Percentiles rank a stretch among this genome's conserved stretches.
These are phyloP conservation scores for Eurytoma californica DNA, from an alignment of 2,888 invertebrate genomes.

Conservation along the genomic window DNA sequence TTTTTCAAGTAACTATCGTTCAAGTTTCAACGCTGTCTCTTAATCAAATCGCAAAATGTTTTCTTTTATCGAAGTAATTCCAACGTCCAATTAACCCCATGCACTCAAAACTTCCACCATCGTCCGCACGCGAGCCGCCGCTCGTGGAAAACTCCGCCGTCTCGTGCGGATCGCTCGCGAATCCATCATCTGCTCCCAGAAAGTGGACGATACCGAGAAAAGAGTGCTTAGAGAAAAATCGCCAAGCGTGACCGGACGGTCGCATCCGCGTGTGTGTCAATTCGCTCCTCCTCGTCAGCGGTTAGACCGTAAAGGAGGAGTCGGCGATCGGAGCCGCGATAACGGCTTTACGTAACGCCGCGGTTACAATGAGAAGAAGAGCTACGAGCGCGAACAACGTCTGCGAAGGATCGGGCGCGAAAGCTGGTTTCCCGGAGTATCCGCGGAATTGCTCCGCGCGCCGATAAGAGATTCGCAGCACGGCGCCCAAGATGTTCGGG, in stretches of 20 bases:
- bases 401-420: background rate
- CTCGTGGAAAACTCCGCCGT: too few species aligned
- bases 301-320: background rate
- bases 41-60: too few species aligned
- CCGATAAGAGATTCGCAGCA: background rate
- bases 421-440: background rate
- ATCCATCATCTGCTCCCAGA: background rate
- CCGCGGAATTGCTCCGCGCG: constrained; percentile 1
- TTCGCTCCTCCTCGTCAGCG: background rate
- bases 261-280: background rate
- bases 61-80: too few species aligned
- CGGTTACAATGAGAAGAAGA: constrained; percentile 61
- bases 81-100: too few species aligned
- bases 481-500: too few species aligned
- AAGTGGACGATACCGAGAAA: background rate
- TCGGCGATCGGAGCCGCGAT: constrained; percentile 15
- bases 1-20: too few species aligned
- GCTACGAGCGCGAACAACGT: constrained; percentile 55
- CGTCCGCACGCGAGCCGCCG: too few species aligned
- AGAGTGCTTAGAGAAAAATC: background rate
- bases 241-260: background rate
- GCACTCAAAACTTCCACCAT: too few species aligned
- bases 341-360: constrained; percentile 61
- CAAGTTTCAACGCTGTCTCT: too few species aligned
- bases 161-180: too few species aligned